phyloP scores from a whole-genome alignment of 2,888 invertebrate species.

The Epistrophe eligans region DNA sequence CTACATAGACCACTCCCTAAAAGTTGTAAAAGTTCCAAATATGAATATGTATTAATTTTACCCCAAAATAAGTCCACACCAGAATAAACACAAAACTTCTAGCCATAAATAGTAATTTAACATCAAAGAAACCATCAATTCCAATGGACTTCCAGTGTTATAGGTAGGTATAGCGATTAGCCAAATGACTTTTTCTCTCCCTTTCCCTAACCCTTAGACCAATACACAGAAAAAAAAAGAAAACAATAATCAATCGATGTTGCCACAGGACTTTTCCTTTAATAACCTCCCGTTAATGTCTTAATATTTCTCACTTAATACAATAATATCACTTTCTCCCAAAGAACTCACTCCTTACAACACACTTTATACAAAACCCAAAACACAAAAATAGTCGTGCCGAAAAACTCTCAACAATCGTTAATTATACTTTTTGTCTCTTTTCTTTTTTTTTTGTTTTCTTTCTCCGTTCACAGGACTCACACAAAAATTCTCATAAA shows the following conservation, averaged over 20 bases:
- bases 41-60: too few species aligned
- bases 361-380: constrained; percentile 4
- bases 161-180: constrained; percentile 9
- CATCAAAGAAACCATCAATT: constrained; percentile 4
- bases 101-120: constrained; percentile 32
- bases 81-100: background rate
- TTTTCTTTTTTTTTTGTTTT: background rate
- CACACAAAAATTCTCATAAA: constrained; percentile 38
- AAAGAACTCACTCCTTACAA: constrained; percentile 25
- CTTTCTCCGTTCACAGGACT: constrained; percentile 35
- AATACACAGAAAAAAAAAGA: background rate
- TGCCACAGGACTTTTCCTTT: constrained; percentile 26
- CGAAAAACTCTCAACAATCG: constrained; percentile 67
- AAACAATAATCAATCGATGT: constrained; percentile 49
- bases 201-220: background rate
- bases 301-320: constrained; percentile 60
- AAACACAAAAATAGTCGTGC: constrained; percentile 17
- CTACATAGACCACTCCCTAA: too few species aligned
- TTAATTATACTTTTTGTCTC: constrained; percentile 65
- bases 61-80: too few species aligned
- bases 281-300: constrained; percentile 46
- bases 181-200: constrained; percentile 19
- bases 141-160: background rate
- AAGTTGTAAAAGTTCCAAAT: too few species aligned
- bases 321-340: constrained; percentile 25